Conservation (phyloP, 23 tunicate species). For the Ciona savignyi region DNA sequence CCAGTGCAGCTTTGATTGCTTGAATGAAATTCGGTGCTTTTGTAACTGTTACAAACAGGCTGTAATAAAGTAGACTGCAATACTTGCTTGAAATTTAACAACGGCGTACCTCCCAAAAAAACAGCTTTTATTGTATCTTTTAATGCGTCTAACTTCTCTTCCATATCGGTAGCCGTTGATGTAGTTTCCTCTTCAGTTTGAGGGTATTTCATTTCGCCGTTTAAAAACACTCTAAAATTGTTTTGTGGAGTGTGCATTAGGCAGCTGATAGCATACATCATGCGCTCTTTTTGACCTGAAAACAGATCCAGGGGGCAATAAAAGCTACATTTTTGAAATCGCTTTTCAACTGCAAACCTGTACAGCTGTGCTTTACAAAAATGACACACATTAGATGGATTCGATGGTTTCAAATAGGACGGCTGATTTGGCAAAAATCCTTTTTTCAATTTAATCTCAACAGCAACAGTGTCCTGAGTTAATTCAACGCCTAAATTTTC, state of each 20-base stretch:
- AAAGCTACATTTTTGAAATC: conserved; percentile 4
- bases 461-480: conserved; percentile 10
- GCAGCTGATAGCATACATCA: conserved; percentile 31
- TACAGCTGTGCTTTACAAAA: conserved; percentile 40
- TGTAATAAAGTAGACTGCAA: no score
- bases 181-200: conserved; percentile 32
- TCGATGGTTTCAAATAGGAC: neutral
- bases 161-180: no score
- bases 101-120: no score
- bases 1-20: no score
- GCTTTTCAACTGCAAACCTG: conserved; percentile 5
- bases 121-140: no score
- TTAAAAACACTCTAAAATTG: conserved; percentile 37
- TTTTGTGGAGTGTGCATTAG: conserved; percentile 38
- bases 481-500: neutral
- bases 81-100: no score
- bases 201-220: conserved; percentile 29
- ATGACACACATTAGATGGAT: conserved; percentile 19
- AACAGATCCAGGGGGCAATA: conserved; percentile 66
- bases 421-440: conserved; percentile 18
- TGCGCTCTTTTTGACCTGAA: conserved; percentile 33
- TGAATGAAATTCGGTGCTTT: no score
- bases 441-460: conserved; percentile 48
- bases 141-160: no score
- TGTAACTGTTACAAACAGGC: no score